Conservation (phyloP, 2,888 invertebrate species). For the Molanna angustata region DNA sequence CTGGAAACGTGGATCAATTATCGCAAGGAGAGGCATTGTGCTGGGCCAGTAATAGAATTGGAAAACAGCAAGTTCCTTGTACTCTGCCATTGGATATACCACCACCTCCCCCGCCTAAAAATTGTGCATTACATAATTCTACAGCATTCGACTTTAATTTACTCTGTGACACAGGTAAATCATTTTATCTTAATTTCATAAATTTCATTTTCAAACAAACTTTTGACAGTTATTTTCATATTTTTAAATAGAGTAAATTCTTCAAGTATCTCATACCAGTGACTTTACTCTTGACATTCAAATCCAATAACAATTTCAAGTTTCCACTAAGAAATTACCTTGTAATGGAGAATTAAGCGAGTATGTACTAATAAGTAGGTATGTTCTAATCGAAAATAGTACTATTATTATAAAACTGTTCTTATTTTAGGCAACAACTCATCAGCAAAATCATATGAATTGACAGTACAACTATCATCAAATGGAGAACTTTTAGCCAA, state of each 20-base stretch:
- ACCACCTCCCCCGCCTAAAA: slow-evolving; percentile 19
- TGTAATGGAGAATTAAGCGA: too few species aligned
- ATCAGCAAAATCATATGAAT: slow-evolving; percentile 21
- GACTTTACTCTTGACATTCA: too few species aligned
- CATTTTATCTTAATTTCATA: too few species aligned
- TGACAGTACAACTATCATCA: slow-evolving; percentile 23
- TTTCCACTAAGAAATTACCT: too few species aligned
- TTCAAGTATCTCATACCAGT: too few species aligned
- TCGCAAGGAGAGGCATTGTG: slow-evolving; percentile 25
- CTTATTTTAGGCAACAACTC: slow-evolving; percentile 20
- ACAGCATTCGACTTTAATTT: slow-evolving; percentile 25
- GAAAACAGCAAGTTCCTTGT: slow-evolving; percentile 24
- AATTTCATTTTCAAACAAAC: too few species aligned
- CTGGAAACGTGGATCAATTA: slow-evolving; percentile 3
- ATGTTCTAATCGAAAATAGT: too few species aligned
- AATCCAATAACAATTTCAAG: too few species aligned
- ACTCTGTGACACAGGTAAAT: slow-evolving; percentile 27
- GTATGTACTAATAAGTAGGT: too few species aligned
- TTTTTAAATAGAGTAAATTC: too few species aligned
- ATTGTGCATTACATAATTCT: slow-evolving; percentile 28
- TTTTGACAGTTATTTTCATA: too few species aligned
- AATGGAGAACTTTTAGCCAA: slow-evolving; percentile 24
- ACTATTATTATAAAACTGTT: not conserved
- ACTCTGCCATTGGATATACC: slow-evolving; percentile 17
- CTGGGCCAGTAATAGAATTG: slow-evolving; percentile 29